These are phyloP conservation scores for Zaprionus tsacasi DNA, from an alignment of 1,140 invertebrate genomes.

Conservation along the genomic window DNA sequence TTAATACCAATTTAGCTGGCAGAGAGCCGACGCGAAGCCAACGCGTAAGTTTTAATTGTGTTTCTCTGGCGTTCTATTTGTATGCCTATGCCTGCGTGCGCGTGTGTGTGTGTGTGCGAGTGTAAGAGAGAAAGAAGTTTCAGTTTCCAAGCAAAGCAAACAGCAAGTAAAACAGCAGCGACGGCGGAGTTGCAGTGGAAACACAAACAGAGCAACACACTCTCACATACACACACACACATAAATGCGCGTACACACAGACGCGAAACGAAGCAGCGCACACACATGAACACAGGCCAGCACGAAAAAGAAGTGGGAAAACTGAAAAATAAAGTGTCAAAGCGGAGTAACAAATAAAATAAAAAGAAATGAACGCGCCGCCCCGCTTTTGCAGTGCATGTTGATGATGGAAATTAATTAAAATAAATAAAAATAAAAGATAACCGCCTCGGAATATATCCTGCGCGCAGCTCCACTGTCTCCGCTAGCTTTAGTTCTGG, in stretches of 20 bases:
- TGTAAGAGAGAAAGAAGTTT: constrained; percentile 74
- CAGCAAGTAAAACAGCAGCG: constrained; percentile 43
- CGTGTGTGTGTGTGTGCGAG: constrained; percentile 24
- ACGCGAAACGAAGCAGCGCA: constrained; percentile 11
- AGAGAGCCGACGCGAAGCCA: constrained; percentile 30
- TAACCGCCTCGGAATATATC: constrained; percentile 51
- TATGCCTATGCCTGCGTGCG: constrained; percentile 26
- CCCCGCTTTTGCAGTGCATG: constrained; percentile 30
- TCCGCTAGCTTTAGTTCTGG: constrained; percentile 3
- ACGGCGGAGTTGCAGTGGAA: constrained; percentile 70
- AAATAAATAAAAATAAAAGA: constrained; percentile 48
- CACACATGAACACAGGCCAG: constrained; percentile 23
- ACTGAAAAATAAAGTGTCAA: constrained; percentile 70
- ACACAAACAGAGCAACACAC: constrained; percentile 63
- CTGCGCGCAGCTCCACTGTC: constrained; percentile 63
- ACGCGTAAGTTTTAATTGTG: constrained; percentile 58
- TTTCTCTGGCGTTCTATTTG: constrained; percentile 45
- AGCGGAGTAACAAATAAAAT: constrained; percentile 36
- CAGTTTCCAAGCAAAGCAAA: constrained; percentile 62
- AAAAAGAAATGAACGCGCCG: constrained; percentile 38
- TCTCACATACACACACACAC: constrained; percentile 23
- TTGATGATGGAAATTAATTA: constrained; percentile 53
- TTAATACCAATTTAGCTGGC: constrained; percentile 26
- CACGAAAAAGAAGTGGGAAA: constrained; percentile 69
- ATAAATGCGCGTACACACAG: constrained; percentile 16